Evolutionary conservation across 2,113 vertebrate species (phyloP).

Genomic region (Rattus rattus): DNA sequence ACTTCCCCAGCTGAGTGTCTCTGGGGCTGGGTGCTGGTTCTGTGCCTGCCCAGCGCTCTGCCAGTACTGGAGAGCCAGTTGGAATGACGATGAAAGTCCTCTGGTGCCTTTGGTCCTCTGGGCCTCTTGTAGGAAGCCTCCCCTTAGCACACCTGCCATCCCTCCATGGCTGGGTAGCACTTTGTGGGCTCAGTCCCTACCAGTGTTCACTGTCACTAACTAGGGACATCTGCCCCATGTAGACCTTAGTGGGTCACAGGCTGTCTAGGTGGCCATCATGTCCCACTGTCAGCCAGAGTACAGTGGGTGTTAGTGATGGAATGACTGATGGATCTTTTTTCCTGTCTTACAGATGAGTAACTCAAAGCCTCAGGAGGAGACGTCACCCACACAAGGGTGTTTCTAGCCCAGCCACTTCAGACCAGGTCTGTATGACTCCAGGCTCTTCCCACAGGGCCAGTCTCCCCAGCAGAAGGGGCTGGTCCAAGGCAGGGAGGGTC

Average conservation of each 20-base stretch:
- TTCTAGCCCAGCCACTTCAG: constrained; percentile 60
- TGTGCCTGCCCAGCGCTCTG: not conserved
- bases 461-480: not conserved
- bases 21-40: not conserved
- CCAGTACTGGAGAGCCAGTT: not conserved
- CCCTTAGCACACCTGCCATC: not conserved
- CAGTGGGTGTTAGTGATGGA: not conserved
- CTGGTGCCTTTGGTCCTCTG: rapidly evolving
- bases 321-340: not conserved
- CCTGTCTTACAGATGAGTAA: constrained; percentile 75
- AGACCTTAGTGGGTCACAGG: not conserved
- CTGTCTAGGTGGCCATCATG: not conserved
- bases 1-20: not conserved
- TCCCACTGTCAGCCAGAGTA: not conserved
- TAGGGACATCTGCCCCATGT: not conserved
- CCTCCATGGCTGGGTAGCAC: not conserved
- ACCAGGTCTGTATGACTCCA: constrained; percentile 63
- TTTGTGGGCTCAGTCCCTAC: not conserved
- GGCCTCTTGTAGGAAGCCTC: not conserved
- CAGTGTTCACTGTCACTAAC: not conserved
- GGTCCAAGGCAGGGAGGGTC: not conserved
- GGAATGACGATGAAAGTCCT: not conserved
- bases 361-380: constrained; percentile 38
- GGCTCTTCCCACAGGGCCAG: not conserved
- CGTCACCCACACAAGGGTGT: constrained; percentile 1